Base-by-base conservation (phyloP, 2,888 invertebrate genomes). In the Heliconius charithonia region DNA sequence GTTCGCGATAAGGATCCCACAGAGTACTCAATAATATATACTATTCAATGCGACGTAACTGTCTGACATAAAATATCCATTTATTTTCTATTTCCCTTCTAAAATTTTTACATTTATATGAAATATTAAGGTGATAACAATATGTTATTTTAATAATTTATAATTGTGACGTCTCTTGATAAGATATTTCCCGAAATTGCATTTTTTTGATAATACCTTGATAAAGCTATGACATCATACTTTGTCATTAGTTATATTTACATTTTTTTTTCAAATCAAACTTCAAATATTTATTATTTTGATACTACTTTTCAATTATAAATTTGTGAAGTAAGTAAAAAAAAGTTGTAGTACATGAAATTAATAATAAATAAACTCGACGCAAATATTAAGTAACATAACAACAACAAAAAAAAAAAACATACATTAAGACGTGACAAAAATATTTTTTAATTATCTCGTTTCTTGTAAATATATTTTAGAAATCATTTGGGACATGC, bases 401-500 rank as follows among this genome's bases (percentile, higher is more conserved):
- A 9, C 16, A 32, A 41, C 16, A 41, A 69, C 32, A 32, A 32
- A 37, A 37, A 4, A 32, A 32, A 37, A 37, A 16, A 25, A 32
- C 12, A 59, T 13, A n/a, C 19, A 59, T 3, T 59, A 16, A 9
- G 29, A 10, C 19, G n/a, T 7, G 13, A 59, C 6, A 63, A 45
- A 63, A 63, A 25, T 56, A 37, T 59, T 37, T 62, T 71, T 67
- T 65, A 69, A 59, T 74, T 65, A n/a, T 63, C n/a, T 41, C 10
- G 76, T 73, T 76, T 45, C 22, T n/a, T 77, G 76, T 77, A 74
- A 66, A 71, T 80, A 71, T 80, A 76, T 77, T 86, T 85, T 72
- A 91, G 90, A 90, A 89, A 89, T 90, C 91, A 79, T 89, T 89
- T 81, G 88, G 87, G 76, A 85, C 89, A 78, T 89, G 88, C 82